Percentiles rank a stretch among this genome's conserved stretches.
These are phyloP conservation scores for Smittia sp. DNA, from an alignment of 2,888 invertebrate species.

Conservation along the genomic window DNA sequence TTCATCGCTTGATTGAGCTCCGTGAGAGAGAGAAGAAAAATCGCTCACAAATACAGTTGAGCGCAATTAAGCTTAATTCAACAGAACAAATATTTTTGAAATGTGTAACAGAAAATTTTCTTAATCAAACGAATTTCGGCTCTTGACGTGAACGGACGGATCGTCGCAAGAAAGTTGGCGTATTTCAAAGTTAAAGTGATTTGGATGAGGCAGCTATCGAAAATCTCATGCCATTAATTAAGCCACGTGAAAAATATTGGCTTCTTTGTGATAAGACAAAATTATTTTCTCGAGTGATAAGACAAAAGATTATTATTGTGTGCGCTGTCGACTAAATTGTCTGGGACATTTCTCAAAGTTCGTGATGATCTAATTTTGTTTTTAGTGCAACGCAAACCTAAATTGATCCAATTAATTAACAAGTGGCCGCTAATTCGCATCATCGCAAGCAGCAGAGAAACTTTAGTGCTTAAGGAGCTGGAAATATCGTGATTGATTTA, in stretches of 20 bases:
- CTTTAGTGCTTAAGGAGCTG: background rate
- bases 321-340: background rate
- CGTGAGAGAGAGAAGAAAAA: background rate
- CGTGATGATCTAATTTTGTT: conserved; percentile 36
- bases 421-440: conserved; percentile 2
- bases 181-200: background rate
- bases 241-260: background rate
- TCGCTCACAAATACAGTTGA: background rate
- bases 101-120: conserved; percentile 30
- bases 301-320: background rate
- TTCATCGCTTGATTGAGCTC: background rate
- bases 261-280: conserved; percentile 6
- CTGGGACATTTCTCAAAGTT: background rate
- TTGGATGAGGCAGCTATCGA: background rate
- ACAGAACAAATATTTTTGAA: background rate
- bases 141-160: conserved; percentile 15
- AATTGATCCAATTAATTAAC: conserved; percentile 41
- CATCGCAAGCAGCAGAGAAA: background rate
- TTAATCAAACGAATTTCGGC: conserved; percentile 36
- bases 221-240: too few relatives aligned
- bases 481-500: conserved; percentile 7
- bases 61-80: conserved; percentile 26
- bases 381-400: conserved; percentile 2
- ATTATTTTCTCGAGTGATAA: conserved; percentile 23
- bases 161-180: background rate